These are phyloP conservation scores for Monodelphis domestica DNA, from an alignment of 2,797 vertebrate genomes.

Conservation along the genomic window DNA sequence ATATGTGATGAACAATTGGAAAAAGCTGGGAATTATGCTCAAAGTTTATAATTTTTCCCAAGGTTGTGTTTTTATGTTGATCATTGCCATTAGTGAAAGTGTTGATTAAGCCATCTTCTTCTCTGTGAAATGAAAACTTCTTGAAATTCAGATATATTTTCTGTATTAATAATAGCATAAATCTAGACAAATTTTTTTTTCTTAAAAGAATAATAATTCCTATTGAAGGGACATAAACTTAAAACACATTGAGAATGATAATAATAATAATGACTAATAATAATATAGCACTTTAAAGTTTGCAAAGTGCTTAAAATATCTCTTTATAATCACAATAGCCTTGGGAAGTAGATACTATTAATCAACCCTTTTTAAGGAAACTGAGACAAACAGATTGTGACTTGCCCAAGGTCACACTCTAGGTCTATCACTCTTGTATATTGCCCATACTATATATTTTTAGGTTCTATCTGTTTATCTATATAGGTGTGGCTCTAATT, in stretches of 20 bases:
- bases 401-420: not conserved
- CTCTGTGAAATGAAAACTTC: conserved; percentile 60
- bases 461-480: not conserved
- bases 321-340: not conserved
- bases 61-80: conserved; percentile 14
- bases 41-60: conserved; percentile 28
- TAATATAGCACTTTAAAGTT: not conserved
- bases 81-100: conserved; percentile 40
- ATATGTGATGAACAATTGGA: conserved; percentile 30
- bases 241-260: conserved; percentile 14
- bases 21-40: conserved; percentile 42
- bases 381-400: not conserved
- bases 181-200: conserved; percentile 69
- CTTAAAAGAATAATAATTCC: conserved; percentile 63
- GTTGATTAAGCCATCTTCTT: not conserved
- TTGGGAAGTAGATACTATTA: not conserved
- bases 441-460: not conserved
- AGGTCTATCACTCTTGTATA: not conserved
- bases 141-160: conserved; percentile 62
- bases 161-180: conserved; percentile 72
- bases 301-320: too few species aligned
- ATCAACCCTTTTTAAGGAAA: not conserved
- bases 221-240: conserved; percentile 67
- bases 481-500: not conserved
- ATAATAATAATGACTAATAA: not conserved